Conservation (phyloP, 2,888 invertebrate genomes). For the Agapostemon virescens region DNA sequence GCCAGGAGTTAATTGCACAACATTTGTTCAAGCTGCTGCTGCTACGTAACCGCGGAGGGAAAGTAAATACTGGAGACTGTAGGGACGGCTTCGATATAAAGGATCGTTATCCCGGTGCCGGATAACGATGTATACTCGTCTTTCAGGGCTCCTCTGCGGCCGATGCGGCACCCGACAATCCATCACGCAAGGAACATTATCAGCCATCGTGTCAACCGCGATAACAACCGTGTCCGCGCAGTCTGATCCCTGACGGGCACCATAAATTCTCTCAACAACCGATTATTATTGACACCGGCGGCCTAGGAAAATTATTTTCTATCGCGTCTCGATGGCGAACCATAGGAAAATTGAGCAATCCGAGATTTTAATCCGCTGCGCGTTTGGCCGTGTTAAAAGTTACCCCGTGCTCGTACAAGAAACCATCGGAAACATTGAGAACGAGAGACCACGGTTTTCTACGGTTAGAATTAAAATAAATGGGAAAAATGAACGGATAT, state of each 20-base stretch:
- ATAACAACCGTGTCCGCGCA: constrained; percentile 36
- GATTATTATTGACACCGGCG: constrained; percentile 24
- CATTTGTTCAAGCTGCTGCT: neutral
- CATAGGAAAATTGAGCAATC: neutral
- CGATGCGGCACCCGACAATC: constrained; percentile 42
- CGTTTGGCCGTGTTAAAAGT: neutral
- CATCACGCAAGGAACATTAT: constrained; percentile 55
- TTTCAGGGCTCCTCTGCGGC: constrained; percentile 36
- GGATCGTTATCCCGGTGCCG: constrained; percentile 52
- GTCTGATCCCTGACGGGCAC: constrained; percentile 12
- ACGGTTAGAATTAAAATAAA: too few relatives aligned
- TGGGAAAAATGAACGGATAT: neutral
- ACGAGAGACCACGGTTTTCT: too few relatives aligned
- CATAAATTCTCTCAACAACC: constrained; percentile 30
- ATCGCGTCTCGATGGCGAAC: constrained; percentile 5
- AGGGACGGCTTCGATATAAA: constrained; percentile 47
- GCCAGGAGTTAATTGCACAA: constrained; percentile 6
- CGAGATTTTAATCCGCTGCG: neutral
- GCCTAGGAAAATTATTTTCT: constrained; percentile 12
- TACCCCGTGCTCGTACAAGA: neutral
- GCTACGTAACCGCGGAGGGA: neutral
- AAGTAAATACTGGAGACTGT: constrained; percentile 35
- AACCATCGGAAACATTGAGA: too few relatives aligned
- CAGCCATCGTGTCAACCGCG: constrained; percentile 48
- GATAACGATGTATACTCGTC: constrained; percentile 46